Base-by-base conservation (phyloP, 1,140 invertebrate genomes). In the Hormaphis cornu region DNA sequence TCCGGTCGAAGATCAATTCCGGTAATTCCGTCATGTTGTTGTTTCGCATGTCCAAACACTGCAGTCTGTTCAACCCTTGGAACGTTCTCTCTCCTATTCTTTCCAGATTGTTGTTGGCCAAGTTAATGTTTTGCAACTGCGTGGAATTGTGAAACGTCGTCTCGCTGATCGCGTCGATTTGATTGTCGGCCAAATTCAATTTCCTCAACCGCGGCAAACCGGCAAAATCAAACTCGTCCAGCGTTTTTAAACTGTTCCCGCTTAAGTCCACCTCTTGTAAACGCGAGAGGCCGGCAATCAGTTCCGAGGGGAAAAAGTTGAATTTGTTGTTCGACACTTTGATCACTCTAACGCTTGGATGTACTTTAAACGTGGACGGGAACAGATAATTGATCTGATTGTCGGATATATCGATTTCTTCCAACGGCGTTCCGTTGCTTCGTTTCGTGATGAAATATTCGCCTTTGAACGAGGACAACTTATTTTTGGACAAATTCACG, bases 121-220 rank as follows among this genome's bases (percentile, higher is more conserved):
- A 78, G 78, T 93, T 87, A 28, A 95, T 75, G 14, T 84, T 75
- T 76, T 94, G 91, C 63, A 95, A 80, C 78, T 93, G 91, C 0
- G 90, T 87, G 0, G 91, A 95, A 76, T 95, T 95, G 73, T 92
- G 87, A 76, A 95, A 95, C 1, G 90, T 88, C 79, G 89, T 86
- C 79, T 92, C 90, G 72, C 87, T 88, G 12, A 95, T 83, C 66
- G 84, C 83, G 74, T 90, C 89, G 71, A 95, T 82, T 72, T 85
- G 79, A 75, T 95, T 95, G 69, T 85, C 76, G 0, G 85, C 83
- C 12, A 95, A 76, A 71, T 87, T 79, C 26, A 95, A 76, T 2
- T 80, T 79, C 69, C 86, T 81, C 2, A 95, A 78, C 61, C 86
- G 81, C 4, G 86, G 86, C 28, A 93, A 79, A 50, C 90, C 84